A percentile compares a stretch with the other conserved stretches of the same genome.
Evolutionary conservation across 2,888 invertebrate genomes (phyloP).

Genomic region (Camponotus fellah): DNA sequence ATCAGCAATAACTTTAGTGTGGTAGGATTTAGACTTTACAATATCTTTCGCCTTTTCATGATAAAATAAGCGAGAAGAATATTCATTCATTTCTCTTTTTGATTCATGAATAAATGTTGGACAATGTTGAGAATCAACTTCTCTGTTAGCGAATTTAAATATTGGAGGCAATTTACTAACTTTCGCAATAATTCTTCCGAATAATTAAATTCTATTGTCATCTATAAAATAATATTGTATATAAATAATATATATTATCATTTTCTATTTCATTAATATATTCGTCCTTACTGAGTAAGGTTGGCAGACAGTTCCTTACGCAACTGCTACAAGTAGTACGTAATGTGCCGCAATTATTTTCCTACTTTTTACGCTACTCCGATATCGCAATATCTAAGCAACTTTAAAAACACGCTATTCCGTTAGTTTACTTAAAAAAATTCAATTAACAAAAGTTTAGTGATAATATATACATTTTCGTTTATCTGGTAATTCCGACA

Average conservation of each 20-base stretch:
- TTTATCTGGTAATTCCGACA: neutral
- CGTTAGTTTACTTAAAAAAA: neutral
- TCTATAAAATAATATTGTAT: neutral
- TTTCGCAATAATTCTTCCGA: neutral
- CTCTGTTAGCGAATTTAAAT: neutral
- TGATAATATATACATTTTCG: neutral
- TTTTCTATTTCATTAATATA: neutral
- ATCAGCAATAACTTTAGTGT: neutral
- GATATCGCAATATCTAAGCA: too few relatives aligned
- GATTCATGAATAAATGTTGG: slow-evolving; percentile 1
- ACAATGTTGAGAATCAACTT: neutral
- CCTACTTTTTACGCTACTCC: slow-evolving; percentile 7
- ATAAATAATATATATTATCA: neutral
- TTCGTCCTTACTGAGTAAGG: neutral
- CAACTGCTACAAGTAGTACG: slow-evolving; percentile 23
- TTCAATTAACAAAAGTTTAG: neutral
- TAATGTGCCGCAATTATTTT: slow-evolving; percentile 18
- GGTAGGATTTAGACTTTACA: slow-evolving; percentile 2
- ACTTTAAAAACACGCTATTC: neutral
- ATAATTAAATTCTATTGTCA: neutral
- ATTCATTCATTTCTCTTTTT: neutral
- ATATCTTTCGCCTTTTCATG: neutral
- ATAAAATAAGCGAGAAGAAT: neutral
- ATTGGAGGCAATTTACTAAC: neutral
- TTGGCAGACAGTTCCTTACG: slow-evolving; percentile 30